Conservation (phyloP, 2,888 invertebrate genomes). For the Leptinotarsa peninsularis region DNA sequence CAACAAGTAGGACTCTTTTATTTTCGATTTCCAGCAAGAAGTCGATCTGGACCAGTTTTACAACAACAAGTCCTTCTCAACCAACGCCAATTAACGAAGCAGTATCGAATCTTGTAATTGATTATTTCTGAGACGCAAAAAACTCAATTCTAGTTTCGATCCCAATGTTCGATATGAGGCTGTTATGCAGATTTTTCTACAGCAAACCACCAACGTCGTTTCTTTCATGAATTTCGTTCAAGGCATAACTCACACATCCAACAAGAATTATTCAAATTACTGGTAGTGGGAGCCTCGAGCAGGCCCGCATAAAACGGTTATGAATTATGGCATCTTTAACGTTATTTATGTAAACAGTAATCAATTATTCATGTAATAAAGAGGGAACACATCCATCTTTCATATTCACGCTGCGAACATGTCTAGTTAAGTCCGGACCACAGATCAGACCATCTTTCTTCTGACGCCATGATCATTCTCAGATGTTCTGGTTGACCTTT, state of each 20-base stretch:
- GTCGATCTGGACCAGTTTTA: background rate
- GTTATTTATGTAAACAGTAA: constrained; percentile 1
- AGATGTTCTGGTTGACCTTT: no score
- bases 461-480: no score
- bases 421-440: no score
- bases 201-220: background rate
- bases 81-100: constrained; percentile 3
- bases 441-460: no score
- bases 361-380: background rate
- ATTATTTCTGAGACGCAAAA: background rate
- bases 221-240: background rate
- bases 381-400: background rate
- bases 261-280: background rate
- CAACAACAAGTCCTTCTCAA: background rate
- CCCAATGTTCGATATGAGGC: no score
- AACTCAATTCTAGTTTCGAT: background rate
- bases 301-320: background rate
- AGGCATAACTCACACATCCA: background rate
- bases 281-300: background rate
- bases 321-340: background rate
- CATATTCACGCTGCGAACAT: no score
- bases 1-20: background rate
- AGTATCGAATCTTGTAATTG: background rate
- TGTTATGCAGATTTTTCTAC: background rate
- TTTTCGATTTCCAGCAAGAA: background rate